These are phyloP conservation scores for Carassius carassius DNA, from an alignment of 2,113 vertebrate species.

Conservation along the genomic window DNA sequence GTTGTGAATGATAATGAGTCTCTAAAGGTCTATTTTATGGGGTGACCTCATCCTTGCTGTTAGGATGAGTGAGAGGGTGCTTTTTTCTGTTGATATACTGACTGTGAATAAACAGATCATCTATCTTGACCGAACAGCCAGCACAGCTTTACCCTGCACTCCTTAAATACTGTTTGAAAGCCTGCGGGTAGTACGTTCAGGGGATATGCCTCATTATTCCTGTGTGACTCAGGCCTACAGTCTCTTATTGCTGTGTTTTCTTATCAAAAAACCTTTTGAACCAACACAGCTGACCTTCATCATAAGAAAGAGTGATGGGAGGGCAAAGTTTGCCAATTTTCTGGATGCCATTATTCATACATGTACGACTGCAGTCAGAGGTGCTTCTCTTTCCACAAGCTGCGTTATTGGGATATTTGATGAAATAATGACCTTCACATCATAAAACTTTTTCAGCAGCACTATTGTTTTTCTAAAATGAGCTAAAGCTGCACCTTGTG, in stretches of 20 bases:
- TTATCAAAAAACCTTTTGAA: conserved; percentile 22
- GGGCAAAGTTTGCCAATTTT: conserved; percentile 24
- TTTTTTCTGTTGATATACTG: conserved; percentile 16
- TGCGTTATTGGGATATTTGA: conserved; percentile 1
- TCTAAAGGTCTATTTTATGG: conserved; percentile 25
- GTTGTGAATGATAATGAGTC: conserved; percentile 19
- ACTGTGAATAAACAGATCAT: conserved; percentile 24
- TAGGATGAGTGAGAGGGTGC: background rate
- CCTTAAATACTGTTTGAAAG: conserved; percentile 14
- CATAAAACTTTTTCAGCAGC: background rate
- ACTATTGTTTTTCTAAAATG: background rate
- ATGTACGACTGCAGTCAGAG: background rate
- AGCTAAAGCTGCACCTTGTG: background rate
- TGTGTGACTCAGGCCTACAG: conserved; percentile 17
- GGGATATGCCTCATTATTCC: conserved; percentile 40
- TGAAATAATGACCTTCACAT: conserved; percentile 7
- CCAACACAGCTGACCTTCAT: conserved; percentile 24
- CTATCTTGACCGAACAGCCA: background rate
- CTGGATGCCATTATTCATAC: conserved; percentile 19
- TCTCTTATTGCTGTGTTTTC: conserved; percentile 29
- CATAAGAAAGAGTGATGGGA: background rate
- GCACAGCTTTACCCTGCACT: background rate
- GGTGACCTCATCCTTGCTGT: conserved; percentile 5
- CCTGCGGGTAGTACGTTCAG: background rate
- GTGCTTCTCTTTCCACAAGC: background rate